A percentile compares a stretch with the other conserved stretches of the same genome.
Evolutionary conservation across 2,888 invertebrate genomes (phyloP).

Genomic region (Epinotia demarniana): DNA sequence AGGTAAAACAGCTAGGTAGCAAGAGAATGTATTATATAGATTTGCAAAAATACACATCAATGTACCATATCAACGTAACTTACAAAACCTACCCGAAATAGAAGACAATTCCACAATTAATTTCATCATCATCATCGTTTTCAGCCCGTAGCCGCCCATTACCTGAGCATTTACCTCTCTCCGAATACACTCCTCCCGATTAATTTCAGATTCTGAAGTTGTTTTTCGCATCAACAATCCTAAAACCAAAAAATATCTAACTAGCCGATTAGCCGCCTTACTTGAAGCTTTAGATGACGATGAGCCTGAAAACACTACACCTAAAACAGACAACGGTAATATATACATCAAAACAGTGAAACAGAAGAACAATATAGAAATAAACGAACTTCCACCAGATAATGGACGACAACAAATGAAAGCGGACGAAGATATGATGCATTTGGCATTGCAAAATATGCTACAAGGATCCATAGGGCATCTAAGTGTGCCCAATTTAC

Average conservation of each 20-base stretch:
- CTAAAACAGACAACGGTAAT: slow-evolving; percentile 25
- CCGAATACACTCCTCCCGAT: too few relatives aligned
- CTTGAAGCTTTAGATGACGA: slow-evolving; percentile 69
- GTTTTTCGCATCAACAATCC: slow-evolving; percentile 62
- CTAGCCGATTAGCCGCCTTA: slow-evolving; percentile 60
- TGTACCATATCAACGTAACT: too few relatives aligned
- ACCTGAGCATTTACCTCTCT: too few relatives aligned
- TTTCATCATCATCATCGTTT: too few relatives aligned
- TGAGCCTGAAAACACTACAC: slow-evolving; percentile 48
- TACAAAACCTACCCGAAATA: too few relatives aligned
- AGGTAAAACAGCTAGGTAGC: slow-evolving; percentile 54
- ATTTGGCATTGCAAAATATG: slow-evolving; percentile 69
- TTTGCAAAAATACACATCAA: too few relatives aligned
- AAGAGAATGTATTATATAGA: too few relatives aligned
- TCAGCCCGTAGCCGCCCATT: too few relatives aligned
- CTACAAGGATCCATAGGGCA: slow-evolving; percentile 67
- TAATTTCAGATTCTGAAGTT: slow-evolving; percentile 59
- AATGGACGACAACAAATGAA: not conserved
- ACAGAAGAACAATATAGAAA: slow-evolving; percentile 33
- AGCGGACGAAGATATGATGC: slow-evolving; percentile 58
- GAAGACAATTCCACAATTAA: too few relatives aligned
- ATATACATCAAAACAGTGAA: slow-evolving; percentile 17
- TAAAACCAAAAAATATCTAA: slow-evolving; percentile 64
- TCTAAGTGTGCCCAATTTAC: slow-evolving; percentile 66
- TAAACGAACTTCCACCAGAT: slow-evolving; percentile 34